Evolutionary conservation across 2,113 vertebrate species (phyloP), one percentile per base, ranked within the genome.

Genomic region (Microcebus griseorufus): DNA sequence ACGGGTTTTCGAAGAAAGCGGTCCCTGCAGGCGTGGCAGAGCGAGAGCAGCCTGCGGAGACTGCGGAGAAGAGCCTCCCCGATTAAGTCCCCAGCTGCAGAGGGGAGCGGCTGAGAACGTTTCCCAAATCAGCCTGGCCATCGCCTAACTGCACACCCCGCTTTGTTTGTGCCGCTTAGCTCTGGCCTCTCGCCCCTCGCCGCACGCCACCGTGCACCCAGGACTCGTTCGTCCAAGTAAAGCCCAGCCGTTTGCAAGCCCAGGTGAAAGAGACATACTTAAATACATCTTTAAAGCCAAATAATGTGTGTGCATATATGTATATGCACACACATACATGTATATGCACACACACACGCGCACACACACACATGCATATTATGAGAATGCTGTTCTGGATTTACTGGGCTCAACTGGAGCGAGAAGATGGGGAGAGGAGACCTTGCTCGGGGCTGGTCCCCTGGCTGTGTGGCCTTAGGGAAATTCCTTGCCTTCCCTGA

Each of bases 171-270:
- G 34, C 87, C 95, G 37, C 64, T 85, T 65, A 58, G 84, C 73
- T 23, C 88, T 79, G 84, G 87, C 91, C 95, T 93, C 73, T 89
- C 75, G 83, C 70, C 55, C 87, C 39, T 60, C 34, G 39, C 67
- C 81, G 42, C 55, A 18, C 92, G 87, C 67, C 2, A 0, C 94
- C 14, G 2, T 12, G 34, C 39, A 16, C 69, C 62, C 75, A 20
- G 62, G 53, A 51, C 45, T 34, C 22, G 93, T 96, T 78, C 78
- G 89, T 93, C 55, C 88, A 87, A 86, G 89, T 94, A 72, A 86
- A 94, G 86, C 16, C 67, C 0, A 18, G 83, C 94, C 82, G 83
- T 32, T 89, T 79, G 72, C 67, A 53, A 92, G 37, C 45, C 73
- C 8, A 18, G 69, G 85, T 72, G 60, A 80, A 76, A 81, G 84